Evolutionary conservation across 2,113 vertebrate species (phyloP).

Genomic region (Chaetodon trifascialis): DNA sequence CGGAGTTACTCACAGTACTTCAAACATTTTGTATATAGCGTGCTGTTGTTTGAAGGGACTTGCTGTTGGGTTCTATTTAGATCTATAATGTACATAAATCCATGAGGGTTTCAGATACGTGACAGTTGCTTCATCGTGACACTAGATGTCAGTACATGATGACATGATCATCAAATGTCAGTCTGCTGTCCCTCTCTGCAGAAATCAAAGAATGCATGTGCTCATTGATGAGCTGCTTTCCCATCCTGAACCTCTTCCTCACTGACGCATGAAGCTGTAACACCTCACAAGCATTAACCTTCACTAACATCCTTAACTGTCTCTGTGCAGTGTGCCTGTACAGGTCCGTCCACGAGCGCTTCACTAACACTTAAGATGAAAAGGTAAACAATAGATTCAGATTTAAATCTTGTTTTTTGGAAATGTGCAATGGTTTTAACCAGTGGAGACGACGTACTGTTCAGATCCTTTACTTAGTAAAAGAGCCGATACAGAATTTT

Average conservation of each 20-base stretch:
- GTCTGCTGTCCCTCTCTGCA: background rate
- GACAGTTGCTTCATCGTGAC: slow-evolving; percentile 16
- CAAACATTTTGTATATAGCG: background rate
- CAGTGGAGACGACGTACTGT: too few species aligned
- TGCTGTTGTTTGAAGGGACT: background rate
- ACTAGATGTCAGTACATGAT: slow-evolving; percentile 45
- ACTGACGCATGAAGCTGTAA: slow-evolving; percentile 10
- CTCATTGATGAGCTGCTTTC: background rate
- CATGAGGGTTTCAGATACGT: background rate
- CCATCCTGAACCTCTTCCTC: background rate
- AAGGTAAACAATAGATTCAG: background rate
- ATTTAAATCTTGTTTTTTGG: too few species aligned
- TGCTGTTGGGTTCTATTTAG: background rate
- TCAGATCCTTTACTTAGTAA: too few species aligned
- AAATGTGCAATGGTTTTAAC: too few species aligned
- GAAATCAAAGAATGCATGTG: background rate
- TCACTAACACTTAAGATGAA: background rate
- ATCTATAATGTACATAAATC: background rate
- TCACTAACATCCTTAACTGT: background rate
- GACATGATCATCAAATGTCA: background rate
- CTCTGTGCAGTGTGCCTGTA: background rate
- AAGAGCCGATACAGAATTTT: too few species aligned
- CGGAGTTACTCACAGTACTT: background rate
- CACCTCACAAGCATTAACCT: background rate
- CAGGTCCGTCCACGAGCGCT: background rate